Evolutionary conservation across 92 coral and sea anemone genomes (phyloP).

Genomic region (Siderastrea siderea): DNA sequence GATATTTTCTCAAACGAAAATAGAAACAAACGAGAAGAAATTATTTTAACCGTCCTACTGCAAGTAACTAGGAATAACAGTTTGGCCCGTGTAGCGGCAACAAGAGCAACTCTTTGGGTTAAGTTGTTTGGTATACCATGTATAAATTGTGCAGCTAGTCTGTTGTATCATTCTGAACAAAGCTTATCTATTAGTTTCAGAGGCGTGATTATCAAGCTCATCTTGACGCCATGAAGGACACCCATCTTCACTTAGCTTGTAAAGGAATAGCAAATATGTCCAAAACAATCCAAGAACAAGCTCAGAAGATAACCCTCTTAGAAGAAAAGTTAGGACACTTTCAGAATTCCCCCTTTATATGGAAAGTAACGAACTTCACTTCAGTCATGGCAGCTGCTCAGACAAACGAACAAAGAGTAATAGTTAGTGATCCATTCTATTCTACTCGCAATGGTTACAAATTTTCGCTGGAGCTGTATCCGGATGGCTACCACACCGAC

Average conservation of each 20-base stretch:
- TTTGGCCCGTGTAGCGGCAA: too few relatives aligned
- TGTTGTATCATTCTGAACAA: too few relatives aligned
- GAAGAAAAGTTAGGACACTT: slow-evolving; percentile 36
- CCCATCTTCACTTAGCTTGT: slow-evolving; percentile 41
- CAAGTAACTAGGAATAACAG: too few relatives aligned
- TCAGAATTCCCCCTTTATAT: slow-evolving; percentile 43
- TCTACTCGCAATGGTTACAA: slow-evolving; percentile 38
- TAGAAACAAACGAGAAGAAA: too few relatives aligned
- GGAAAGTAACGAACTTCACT: slow-evolving; percentile 53
- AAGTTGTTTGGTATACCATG: too few relatives aligned
- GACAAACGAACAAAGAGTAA: slow-evolving; percentile 1
- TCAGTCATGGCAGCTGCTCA: slow-evolving; percentile 32
- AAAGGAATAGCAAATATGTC: slow-evolving; percentile 26
- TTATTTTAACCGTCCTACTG: too few relatives aligned
- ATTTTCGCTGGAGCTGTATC: slow-evolving; percentile 24
- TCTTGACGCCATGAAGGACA: slow-evolving; percentile 32
- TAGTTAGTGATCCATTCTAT: slow-evolving; percentile 45
- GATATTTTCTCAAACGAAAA: too few relatives aligned
- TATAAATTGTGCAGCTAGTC: too few relatives aligned
- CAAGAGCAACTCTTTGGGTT: too few relatives aligned
- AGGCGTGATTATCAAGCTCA: slow-evolving; percentile 43
- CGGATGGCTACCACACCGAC: slow-evolving; percentile 32
- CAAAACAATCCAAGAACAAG: slow-evolving; percentile 34
- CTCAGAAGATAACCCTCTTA: slow-evolving; percentile 17
- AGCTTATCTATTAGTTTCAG: slow-evolving; percentile 18